Conservation (phyloP, 2,797 vertebrate genomes). For the Gadopsis marmoratus region DNA sequence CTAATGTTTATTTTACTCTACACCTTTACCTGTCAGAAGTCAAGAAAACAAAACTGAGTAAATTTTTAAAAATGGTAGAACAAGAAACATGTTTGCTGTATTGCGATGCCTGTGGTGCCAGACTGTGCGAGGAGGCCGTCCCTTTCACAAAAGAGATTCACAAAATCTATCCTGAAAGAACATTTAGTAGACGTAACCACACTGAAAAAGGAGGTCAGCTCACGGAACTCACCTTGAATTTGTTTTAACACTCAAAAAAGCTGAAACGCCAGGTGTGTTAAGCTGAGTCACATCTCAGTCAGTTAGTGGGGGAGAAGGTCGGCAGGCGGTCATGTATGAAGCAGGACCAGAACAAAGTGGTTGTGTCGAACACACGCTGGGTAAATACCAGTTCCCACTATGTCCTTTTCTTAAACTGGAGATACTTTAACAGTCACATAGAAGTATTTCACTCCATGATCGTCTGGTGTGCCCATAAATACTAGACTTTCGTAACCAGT, state of each 20-base stretch:
- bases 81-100: not conserved
- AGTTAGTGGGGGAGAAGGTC: conserved; percentile 15
- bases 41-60: conserved; percentile 10
- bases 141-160: not conserved
- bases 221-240: not conserved
- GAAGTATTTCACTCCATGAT: conserved; percentile 49
- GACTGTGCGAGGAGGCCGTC: not conserved
- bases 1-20: conserved; percentile 10
- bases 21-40: conserved; percentile 27
- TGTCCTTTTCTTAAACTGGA: conserved; percentile 44
- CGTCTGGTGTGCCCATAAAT: conserved; percentile 52
- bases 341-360: conserved; percentile 29
- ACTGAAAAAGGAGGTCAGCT: conserved; percentile 9
- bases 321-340: conserved; percentile 15
- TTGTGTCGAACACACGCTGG: conserved; percentile 35
- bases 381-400: conserved; percentile 33
- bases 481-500: conserved; percentile 48
- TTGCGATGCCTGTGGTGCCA: not conserved
- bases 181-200: not conserved
- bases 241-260: conserved; percentile 17
- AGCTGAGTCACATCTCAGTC: conserved; percentile 29
- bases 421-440: conserved; percentile 43
- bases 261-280: not conserved
- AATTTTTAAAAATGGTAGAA: not conserved
- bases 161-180: not conserved